phyloP scores from a whole-genome alignment of 2,797 vertebrate species.

The Gymnocypris eckloni region DNA sequence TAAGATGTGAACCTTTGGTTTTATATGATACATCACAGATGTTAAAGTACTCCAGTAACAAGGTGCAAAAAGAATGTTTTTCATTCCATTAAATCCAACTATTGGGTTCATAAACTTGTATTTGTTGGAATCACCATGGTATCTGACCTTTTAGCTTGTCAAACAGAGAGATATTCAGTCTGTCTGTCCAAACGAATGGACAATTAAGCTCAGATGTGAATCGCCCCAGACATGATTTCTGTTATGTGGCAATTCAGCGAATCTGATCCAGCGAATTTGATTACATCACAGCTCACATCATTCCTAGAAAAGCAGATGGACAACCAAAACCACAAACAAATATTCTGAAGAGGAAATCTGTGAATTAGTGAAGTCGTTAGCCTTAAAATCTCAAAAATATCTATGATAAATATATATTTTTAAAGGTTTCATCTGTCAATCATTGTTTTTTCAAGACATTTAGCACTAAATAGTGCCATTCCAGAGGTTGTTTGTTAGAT shows the following conservation, averaged over 20 bases:
- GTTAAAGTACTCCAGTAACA: not conserved
- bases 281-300: slow-evolving; percentile 13
- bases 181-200: not conserved
- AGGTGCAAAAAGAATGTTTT: slow-evolving; percentile 4
- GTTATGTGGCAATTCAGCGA: not conserved
- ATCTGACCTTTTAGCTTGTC: slow-evolving; percentile 17
- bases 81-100: slow-evolving; percentile 6
- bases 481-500: not conserved
- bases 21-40: slow-evolving; percentile 31
- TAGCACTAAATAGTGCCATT: not conserved
- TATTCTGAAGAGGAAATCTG: not conserved
- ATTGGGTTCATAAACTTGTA: not conserved
- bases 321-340: not conserved
- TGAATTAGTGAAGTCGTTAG: not conserved
- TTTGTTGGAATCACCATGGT: slow-evolving; percentile 40
- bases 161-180: not conserved
- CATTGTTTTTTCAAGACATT: not conserved
- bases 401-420: too few species aligned
- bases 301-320: slow-evolving; percentile 18
- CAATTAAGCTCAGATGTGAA: slow-evolving; percentile 31
- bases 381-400: not conserved
- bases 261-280: not conserved
- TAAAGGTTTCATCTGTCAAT: not conserved
- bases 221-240: not conserved
- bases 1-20: slow-evolving; percentile 5